phyloP scores from a whole-genome alignment of 2,888 invertebrate genomes.

The Aethes cnicana region DNA sequence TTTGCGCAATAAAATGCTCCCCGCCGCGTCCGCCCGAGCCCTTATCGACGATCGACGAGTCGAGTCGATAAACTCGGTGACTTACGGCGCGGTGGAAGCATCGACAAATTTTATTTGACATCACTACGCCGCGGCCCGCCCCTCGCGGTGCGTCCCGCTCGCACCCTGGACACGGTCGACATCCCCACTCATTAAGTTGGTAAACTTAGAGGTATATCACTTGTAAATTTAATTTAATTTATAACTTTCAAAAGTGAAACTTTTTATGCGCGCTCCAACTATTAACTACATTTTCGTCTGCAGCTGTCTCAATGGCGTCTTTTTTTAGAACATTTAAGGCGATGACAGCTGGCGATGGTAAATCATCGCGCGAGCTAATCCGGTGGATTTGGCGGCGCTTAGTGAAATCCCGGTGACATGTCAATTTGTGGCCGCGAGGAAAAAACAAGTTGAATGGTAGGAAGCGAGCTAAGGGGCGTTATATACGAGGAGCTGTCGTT shows the following conservation, averaged over 20 bases:
- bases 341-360: conserved; percentile 70
- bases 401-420: conserved; percentile 46
- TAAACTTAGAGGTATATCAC: conserved; percentile 31
- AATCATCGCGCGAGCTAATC: conserved; percentile 53
- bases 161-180: conserved; percentile 33
- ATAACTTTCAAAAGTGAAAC: too few relatives aligned
- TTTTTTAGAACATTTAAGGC: conserved; percentile 44
- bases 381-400: conserved; percentile 56
- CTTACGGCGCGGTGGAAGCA: conserved; percentile 50
- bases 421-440: conserved; percentile 51
- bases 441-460: conserved; percentile 33
- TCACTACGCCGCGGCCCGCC: conserved; percentile 64
- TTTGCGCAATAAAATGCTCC: conserved; percentile 57
- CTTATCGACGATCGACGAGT: conserved; percentile 45
- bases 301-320: conserved; percentile 40
- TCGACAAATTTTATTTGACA: conserved; percentile 67
- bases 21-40: conserved; percentile 50
- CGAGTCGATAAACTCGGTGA: conserved; percentile 58
- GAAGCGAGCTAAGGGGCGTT: conserved; percentile 22
- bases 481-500: neutral
- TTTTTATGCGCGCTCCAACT: too few relatives aligned
- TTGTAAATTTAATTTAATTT: conserved; percentile 37
- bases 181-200: conserved; percentile 33
- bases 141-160: conserved; percentile 60
- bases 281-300: too few relatives aligned